Percentiles rank a stretch among this genome's conserved stretches.
These are phyloP conservation scores for Menidia menidia DNA, from an alignment of 2,797 vertebrate genomes.

Conservation along the genomic window DNA sequence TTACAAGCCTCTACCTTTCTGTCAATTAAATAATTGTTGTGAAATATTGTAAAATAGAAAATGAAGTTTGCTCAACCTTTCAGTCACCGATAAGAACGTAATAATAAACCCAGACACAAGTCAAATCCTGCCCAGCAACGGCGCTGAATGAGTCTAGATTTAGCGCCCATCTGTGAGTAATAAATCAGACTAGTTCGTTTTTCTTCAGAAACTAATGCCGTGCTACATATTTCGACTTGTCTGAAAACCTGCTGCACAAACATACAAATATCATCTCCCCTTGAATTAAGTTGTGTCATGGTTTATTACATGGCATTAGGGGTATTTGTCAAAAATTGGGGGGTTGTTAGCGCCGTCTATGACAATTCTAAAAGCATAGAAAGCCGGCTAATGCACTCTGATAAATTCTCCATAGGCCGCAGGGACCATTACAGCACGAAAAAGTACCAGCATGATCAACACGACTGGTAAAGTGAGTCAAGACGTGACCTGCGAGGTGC, in stretches of 20 bases:
- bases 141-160: conserved; percentile 9
- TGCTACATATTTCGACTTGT: neutral
- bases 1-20: too few species aligned
- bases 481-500: conserved; percentile 3
- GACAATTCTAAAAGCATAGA: conserved; percentile 16
- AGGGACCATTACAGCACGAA: conserved; percentile 29
- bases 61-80: neutral
- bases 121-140: neutral
- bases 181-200: neutral
- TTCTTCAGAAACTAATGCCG: neutral
- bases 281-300: conserved; percentile 6
- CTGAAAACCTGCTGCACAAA: conserved; percentile 7
- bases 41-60: too few species aligned
- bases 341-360: neutral
- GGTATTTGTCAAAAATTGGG: conserved; percentile 21
- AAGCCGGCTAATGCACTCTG: conserved; percentile 20
- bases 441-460: conserved; percentile 37
- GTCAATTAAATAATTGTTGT: too few species aligned
- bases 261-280: conserved; percentile 15
- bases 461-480: conserved; percentile 16
- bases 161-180: neutral
- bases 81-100: conserved; percentile 1
- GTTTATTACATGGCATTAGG: conserved; percentile 32
- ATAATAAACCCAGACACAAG: neutral
- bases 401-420: conserved; percentile 23